Base-by-base conservation (phyloP, 2,797 vertebrate genomes). In the Argya squamiceps region DNA sequence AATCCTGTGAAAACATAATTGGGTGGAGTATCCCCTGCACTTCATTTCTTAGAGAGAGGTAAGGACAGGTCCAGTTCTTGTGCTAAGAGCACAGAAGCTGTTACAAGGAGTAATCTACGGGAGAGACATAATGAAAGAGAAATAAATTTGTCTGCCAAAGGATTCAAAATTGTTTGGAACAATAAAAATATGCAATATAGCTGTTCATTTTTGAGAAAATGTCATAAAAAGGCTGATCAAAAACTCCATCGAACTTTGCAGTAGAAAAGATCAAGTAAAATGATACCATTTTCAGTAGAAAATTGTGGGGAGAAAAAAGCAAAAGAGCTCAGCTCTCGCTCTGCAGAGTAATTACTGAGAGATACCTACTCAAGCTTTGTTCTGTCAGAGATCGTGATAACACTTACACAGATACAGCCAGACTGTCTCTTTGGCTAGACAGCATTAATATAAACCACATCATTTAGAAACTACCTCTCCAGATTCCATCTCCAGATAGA, bases 341-440 rank as follows among this genome's bases (percentile, higher is more conserved):
- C 47, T 80, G 86, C 32, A 64, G 46, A 84, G 83, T 87, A 94
- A 76, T 92, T 88, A 78, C 89, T 76, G 43, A 89, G 74, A 94
- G 87, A 89, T 76, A 94, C 80, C 68, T 88, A 75, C 81, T 91
- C 84, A 69, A 88, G 92, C 89, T 98, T 96, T 97, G 95, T 97
- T 95, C 96, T 94, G 88, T 92, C 88, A 94, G 88, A 88, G 74
- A 70, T 77, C 6, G 4, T 69, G 89, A 68, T 95, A 92, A 68
- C 92, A 73, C 46, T 58, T 18, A 30, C 30, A 77, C 49, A 83
- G 92, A 92, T 77, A 90, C 95, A 96, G 88, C 92, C 96, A 96
- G 87, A 58, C 96, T 95, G 95, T 43, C 92, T 97, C 71, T 96
- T 94, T 97, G 96, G 88, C 97, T 93, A 96, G 94, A 89, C 77